Evolutionary conservation across 2,797 vertebrate genomes (phyloP), one percentile per base, ranked within the genome.

Genomic region (Notolabrus celidotus): DNA sequence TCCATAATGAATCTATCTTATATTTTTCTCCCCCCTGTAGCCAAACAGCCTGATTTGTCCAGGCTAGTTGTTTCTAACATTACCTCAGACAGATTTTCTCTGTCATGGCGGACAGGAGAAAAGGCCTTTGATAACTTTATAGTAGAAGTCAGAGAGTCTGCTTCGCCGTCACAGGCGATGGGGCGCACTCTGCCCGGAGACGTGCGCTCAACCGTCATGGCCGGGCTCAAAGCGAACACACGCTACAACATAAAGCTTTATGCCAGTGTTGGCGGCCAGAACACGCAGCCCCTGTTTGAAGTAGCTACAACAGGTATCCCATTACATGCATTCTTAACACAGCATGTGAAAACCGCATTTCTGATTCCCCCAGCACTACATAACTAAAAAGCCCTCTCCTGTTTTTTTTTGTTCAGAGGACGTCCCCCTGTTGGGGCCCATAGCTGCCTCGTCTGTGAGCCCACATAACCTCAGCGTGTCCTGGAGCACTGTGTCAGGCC

Each of bases 91-190:
- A 94, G 94, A 87, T 78, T 96, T 71, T 94, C 90, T 63, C 92
- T 96, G 86, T 88, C 90, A 0, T 97, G 95, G 96, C 92, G 90
- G 91, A 93, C 91, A 65, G 64, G 79, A 82, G 92, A 94, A 60
- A 92, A 91, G 92, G 83, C 84, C 47, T 96, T 96, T 94, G 95
- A 96, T 91, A 92, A 92, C 68, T 96, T 96, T 94, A 92, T 96
- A 86, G 91, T 95, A 89, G 95, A 97, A 91, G 91, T 96, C 92
- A 95, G 94, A 91, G 93, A 95, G 90, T 94, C 93, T 89, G 93
- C 94, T 84, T 90, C 88, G 86, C 93, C 92, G 88, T 92, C 92
- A 89, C 95, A 95, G 85, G 95, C 90, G 0, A 88, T 94, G 90
- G 94, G 93, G 46, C 91, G 85, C 68, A 87, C 92, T 23, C 83